phyloP scores from a whole-genome alignment of 2,113 vertebrate genomes.

The Gobiocypris rarus region DNA sequence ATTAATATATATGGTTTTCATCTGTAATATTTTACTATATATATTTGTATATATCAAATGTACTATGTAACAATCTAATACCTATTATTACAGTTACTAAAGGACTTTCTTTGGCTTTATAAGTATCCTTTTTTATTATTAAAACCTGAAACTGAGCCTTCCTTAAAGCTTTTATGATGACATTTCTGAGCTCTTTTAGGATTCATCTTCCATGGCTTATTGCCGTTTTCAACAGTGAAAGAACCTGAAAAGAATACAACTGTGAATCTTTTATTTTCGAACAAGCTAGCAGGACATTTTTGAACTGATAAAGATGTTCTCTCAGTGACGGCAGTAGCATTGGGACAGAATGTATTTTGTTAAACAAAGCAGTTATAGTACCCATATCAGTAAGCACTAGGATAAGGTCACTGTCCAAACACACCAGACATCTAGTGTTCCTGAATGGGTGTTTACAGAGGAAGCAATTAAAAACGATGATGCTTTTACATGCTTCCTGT shows the following conservation, averaged over 20 bases:
- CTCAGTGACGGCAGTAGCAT: background rate
- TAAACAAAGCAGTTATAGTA: conserved; percentile 8
- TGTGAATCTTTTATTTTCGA: background rate
- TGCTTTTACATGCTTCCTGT: background rate
- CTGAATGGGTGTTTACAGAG: background rate
- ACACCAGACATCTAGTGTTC: background rate
- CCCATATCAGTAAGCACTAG: background rate
- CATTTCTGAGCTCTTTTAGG: background rate
- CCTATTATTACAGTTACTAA: background rate
- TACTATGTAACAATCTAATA: background rate
- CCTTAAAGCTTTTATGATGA: background rate
- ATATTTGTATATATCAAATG: background rate
- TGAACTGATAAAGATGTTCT: background rate
- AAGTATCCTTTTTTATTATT: background rate
- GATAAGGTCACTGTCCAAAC: conserved; percentile 18
- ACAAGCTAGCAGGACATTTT: background rate
- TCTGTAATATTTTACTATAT: background rate
- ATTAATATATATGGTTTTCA: background rate
- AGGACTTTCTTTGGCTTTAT: background rate
- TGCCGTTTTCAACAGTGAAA: background rate
- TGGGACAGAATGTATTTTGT: conserved; percentile 2
- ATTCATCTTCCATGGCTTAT: background rate
- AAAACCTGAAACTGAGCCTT: conserved; percentile 18
- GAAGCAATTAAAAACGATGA: background rate
- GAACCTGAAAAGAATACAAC: background rate